phyloP scores from a whole-genome alignment of 92 coral and sea anemone genomes.

The Siderastrea siderea region DNA sequence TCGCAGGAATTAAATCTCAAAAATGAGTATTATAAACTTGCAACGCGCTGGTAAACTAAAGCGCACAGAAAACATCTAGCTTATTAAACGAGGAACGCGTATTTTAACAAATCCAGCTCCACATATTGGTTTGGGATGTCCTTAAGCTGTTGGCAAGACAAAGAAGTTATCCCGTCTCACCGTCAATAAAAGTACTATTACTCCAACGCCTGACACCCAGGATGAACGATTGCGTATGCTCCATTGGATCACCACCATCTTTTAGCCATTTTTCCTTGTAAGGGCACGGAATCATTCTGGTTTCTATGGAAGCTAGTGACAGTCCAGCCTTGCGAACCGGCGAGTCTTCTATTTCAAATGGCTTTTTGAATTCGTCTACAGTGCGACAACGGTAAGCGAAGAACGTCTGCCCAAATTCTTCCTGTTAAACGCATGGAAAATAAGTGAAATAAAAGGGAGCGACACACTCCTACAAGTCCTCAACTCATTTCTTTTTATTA shows the following conservation, averaged over 20 bases:
- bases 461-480: too few relatives aligned
- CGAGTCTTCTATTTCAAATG: slow-evolving; percentile 68
- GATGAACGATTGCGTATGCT: slow-evolving; percentile 77
- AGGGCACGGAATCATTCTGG: slow-evolving; percentile 76
- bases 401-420: slow-evolving; percentile 77
- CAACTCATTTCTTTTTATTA: too few relatives aligned
- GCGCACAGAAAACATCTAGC: too few relatives aligned
- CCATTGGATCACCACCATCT: slow-evolving; percentile 75
- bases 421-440: slow-evolving; percentile 27
- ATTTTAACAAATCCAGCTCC: too few relatives aligned
- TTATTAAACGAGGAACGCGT: too few relatives aligned
- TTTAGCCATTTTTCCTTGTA: slow-evolving; percentile 75
- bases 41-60: too few relatives aligned
- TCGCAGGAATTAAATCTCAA: too few relatives aligned
- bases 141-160: too few relatives aligned
- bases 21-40: too few relatives aligned
- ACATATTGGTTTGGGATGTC: too few relatives aligned
- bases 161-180: neutral
- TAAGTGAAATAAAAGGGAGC: too few relatives aligned
- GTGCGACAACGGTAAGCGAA: slow-evolving; percentile 76
- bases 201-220: slow-evolving; percentile 85
- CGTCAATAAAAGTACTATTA: slow-evolving; percentile 72
- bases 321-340: slow-evolving; percentile 82
- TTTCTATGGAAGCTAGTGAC: slow-evolving; percentile 78
- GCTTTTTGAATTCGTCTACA: slow-evolving; percentile 78